Evolutionary conservation across 92 coral and sea anemone species (phyloP), one percentile per base, ranked within the genome.

Genomic region (Zoanthus sansibaricus): DNA sequence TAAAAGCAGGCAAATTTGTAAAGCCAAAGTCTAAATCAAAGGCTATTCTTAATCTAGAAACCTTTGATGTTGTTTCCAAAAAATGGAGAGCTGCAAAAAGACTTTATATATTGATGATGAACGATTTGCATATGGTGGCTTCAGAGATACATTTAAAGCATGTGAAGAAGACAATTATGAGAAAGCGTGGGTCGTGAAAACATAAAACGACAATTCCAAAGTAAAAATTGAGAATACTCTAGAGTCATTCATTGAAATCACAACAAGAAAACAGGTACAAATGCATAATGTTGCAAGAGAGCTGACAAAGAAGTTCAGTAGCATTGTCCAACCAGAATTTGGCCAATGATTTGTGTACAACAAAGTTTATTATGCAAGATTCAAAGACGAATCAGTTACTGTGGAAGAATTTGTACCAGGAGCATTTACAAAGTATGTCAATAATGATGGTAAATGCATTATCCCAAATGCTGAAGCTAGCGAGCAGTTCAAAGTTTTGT

Each of bases 221-320:
- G 67, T 59, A 86, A 91, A 89, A 44, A 93, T 93, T 49, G 92
- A 71, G 73, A 73, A 82, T 72, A 86, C 87, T 49, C 54, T 92
- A 25, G 72, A 82, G 25, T 83, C 90, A 20, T 66, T 83, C n/a
- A 33, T 74, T n/a, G 95, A 87, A 51, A 59, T 83, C 77, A 48
- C 52, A 48, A 48, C 52, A 48, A 48, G 9, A 25, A 25, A 25
- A 25, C 25, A 93, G 55, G 96, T 91, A 47, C 96, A 93, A 75
- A 93, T 91, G 96, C 95, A 93, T 83, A 87, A 90, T 54, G 95
- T 93, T 21, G 94, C 94, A 64, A 78, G 92, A 46, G 86, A 91
- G 48, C 42, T 93, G 42, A 80, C 96, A 69, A 87, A 84, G 79
- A 72, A 64, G 77, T 91, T 88, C 77, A 64, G 84, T 78, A 71